phyloP scores from a whole-genome alignment of 2,113 vertebrate species.

The Leucosticte australis region DNA sequence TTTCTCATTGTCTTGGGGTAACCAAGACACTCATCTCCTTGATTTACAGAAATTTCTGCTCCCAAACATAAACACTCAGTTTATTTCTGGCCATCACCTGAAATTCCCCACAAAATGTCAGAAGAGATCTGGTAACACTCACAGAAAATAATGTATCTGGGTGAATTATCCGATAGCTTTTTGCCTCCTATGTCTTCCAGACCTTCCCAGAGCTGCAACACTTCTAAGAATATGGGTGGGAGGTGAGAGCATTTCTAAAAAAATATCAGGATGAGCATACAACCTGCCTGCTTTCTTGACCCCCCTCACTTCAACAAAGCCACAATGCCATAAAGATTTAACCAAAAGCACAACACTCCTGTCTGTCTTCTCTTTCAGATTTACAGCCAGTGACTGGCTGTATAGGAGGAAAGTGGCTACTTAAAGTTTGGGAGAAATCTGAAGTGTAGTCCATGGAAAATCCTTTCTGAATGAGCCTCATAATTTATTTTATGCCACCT shows the following conservation, averaged over 20 bases:
- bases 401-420: background rate
- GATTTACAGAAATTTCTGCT: background rate
- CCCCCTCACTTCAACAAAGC: background rate
- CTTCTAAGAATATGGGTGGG: fast-evolving
- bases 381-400: background rate
- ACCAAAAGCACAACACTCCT: background rate
- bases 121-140: background rate
- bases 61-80: background rate
- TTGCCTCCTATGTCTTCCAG: background rate
- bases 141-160: background rate
- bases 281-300: background rate
- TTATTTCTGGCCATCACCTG: background rate
- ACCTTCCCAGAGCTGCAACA: background rate
- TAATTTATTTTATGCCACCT: background rate
- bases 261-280: background rate
- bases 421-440: background rate
- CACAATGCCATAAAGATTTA: background rate
- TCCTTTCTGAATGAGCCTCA: background rate
- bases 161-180: background rate
- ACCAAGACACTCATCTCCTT: background rate
- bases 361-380: background rate
- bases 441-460: background rate
- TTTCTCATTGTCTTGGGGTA: background rate
- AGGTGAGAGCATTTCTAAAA: background rate
- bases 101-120: background rate